phyloP scores from a whole-genome alignment of 2,113 vertebrate species.

The Rafetus swinhoei region DNA sequence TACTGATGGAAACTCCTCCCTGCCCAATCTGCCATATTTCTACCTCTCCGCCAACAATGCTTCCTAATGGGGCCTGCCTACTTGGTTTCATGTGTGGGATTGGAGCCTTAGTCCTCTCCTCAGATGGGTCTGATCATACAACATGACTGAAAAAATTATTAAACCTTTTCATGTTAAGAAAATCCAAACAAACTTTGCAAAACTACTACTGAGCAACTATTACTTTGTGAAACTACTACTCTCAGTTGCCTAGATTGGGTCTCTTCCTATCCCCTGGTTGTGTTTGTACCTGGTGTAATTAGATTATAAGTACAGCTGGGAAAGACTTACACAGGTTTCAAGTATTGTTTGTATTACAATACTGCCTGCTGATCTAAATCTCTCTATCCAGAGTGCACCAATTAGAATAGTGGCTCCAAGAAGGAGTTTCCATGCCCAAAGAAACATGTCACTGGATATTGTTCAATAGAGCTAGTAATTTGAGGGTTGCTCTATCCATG shows the following conservation, averaged over 20 bases:
- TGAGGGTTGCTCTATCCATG: neutral
- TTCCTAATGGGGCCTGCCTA: neutral
- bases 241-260: neutral
- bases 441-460: neutral
- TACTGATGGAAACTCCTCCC: neutral
- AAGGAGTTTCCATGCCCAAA: neutral
- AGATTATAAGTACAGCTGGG: neutral
- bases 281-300: neutral
- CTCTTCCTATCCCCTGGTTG: neutral
- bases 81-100: neutral
- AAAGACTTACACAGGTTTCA: neutral
- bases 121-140: neutral
- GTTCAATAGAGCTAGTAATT: neutral
- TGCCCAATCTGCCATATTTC: neutral
- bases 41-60: neutral
- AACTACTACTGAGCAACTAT: neutral
- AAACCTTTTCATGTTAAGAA: neutral
- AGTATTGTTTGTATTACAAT: neutral
- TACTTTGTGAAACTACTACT: too few species aligned
- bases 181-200: neutral
- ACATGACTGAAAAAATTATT: neutral
- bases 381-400: neutral
- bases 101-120: neutral
- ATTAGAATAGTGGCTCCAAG: neutral
- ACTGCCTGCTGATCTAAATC: neutral